These are phyloP conservation scores for Troides aeacus DNA, from an alignment of 2,888 invertebrate genomes.

Conservation along the genomic window DNA sequence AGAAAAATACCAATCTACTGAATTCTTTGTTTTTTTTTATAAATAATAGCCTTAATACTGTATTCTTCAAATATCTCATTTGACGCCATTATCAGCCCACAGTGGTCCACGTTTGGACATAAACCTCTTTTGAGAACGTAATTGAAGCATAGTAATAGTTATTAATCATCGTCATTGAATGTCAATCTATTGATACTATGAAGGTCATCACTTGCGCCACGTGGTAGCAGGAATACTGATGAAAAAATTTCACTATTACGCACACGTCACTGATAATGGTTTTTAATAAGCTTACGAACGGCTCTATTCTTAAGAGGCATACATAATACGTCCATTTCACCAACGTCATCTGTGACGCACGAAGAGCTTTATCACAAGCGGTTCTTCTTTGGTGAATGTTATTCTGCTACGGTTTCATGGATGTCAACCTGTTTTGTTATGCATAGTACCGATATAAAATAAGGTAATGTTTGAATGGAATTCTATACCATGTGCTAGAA, in stretches of 20 bases:
- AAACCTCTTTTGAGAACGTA: too few species aligned
- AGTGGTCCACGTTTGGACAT: too few species aligned
- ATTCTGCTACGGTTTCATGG: neutral
- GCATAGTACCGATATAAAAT: neutral
- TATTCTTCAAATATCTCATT: too few species aligned
- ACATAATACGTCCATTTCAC: slow-evolving; percentile 42
- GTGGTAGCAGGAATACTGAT: neutral
- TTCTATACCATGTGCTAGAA: too few species aligned
- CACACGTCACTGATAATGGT: slow-evolving; percentile 31
- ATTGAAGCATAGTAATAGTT: too few species aligned
- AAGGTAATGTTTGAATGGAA: neutral
- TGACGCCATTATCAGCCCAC: too few species aligned
- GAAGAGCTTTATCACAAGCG: slow-evolving; percentile 48
- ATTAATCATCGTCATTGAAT: too few species aligned
- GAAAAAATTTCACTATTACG: neutral
- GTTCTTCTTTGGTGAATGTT: neutral
- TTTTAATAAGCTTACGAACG: slow-evolving; percentile 32
- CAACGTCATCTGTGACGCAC: slow-evolving; percentile 57
- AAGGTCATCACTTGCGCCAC: neutral
- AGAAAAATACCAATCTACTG: too few species aligned
- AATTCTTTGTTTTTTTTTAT: too few species aligned
- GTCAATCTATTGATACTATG: neutral
- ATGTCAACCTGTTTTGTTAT: neutral
- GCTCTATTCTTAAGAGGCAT: slow-evolving; percentile 27
- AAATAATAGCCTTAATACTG: too few species aligned